Percentiles rank a stretch among this genome's conserved stretches.
Evolutionary conservation across 2,888 invertebrate genomes (phyloP).

Genomic region (Clitarchus hookeri): DNA sequence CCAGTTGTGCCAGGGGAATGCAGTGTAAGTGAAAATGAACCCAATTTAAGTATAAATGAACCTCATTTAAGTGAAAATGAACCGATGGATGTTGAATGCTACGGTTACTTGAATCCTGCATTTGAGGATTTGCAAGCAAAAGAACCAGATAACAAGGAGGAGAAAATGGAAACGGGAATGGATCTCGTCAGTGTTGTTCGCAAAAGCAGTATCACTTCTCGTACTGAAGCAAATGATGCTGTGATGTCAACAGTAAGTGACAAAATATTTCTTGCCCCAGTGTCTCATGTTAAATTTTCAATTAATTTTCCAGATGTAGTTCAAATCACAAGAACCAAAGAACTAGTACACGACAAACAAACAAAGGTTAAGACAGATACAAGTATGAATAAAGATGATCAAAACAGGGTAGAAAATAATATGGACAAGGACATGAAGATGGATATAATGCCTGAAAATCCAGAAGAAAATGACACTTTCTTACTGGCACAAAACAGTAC

Average conservation of each 20-base stretch:
- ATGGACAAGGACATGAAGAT: neutral
- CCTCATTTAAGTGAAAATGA: neutral
- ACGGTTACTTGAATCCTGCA: conserved; percentile 53
- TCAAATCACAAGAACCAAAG: neutral
- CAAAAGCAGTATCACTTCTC: neutral
- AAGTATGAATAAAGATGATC: neutral
- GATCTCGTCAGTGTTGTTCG: neutral
- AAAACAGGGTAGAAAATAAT: neutral
- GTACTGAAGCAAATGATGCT: neutral
- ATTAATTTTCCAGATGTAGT: conserved; percentile 34
- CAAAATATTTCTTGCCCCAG: neutral
- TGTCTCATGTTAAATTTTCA: neutral
- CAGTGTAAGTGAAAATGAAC: conserved; percentile 2
- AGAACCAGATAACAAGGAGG: conserved; percentile 39
- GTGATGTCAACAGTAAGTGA: neutral
- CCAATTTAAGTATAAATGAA: neutral
- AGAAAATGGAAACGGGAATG: conserved; percentile 42
- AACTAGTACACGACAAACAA: neutral
- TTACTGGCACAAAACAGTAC: conserved; percentile 69
- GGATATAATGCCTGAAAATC: conserved; percentile 35
- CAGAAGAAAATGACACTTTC: conserved; percentile 57
- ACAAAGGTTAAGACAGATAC: neutral
- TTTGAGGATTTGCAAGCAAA: conserved; percentile 50
- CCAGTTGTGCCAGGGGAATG: neutral
- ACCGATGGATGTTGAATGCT: conserved; percentile 32